A percentile compares a stretch with the other conserved stretches of the same genome.
Conservation (phyloP, 2,797 vertebrate species). For the Oreortyx pictus region DNA sequence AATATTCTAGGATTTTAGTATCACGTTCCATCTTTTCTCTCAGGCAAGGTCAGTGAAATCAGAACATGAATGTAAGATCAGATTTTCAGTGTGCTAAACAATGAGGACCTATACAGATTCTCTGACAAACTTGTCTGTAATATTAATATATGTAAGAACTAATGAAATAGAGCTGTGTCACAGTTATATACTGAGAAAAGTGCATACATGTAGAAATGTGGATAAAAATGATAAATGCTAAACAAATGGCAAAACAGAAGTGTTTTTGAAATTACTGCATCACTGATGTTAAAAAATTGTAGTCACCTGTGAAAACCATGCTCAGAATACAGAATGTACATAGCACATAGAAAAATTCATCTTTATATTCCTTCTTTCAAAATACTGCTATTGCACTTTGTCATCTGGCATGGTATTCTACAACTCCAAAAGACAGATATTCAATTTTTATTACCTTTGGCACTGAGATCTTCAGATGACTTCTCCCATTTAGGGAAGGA, state of each 20-base stretch:
- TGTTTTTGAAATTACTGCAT: neutral
- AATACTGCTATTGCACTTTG: neutral
- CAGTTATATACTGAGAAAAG: neutral
- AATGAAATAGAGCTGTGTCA: neutral
- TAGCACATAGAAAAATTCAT: neutral
- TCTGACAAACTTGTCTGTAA: neutral
- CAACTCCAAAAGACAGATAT: neutral
- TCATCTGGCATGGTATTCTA: neutral
- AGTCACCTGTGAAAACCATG: neutral
- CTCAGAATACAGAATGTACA: neutral
- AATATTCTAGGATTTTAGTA: neutral
- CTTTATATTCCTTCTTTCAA: neutral
- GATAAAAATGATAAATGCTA: neutral
- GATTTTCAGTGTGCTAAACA: neutral
- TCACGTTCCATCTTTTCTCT: neutral
- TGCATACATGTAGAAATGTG: neutral
- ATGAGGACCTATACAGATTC: neutral
- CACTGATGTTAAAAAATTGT: neutral
- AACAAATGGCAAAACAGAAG: neutral
- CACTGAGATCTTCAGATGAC: slow-evolving; percentile 37
- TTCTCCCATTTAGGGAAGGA: slow-evolving; percentile 80
- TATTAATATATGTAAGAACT: neutral
- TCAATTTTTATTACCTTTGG: slow-evolving; percentile 68
- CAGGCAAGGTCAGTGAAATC: neutral
- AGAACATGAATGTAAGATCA: fast-evolving